A percentile compares a stretch with the other conserved stretches of the same genome.
phyloP scores from a whole-genome alignment of 2,888 invertebrate species.

The Hyposoter dolosus region DNA sequence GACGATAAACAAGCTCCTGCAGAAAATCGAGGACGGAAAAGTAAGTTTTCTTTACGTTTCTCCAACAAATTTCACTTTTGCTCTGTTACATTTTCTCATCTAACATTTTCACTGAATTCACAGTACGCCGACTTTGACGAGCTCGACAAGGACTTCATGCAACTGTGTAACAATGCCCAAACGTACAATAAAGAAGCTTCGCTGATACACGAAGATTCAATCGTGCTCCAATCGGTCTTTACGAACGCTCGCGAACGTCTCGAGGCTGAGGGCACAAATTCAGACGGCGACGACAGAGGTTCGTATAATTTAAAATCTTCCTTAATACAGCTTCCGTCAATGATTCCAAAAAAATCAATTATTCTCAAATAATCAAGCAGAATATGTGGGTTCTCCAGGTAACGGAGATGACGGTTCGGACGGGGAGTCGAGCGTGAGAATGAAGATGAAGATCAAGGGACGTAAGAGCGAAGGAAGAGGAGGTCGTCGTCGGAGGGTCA shows the following conservation, averaged over 20 bases:
- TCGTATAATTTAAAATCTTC: background rate
- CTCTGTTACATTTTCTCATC: background rate
- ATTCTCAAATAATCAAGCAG: constrained; percentile 53
- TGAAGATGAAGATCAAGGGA: constrained; percentile 90
- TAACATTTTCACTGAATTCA: constrained; percentile 71
- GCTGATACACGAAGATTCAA: constrained; percentile 97
- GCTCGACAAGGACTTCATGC: constrained; percentile 95
- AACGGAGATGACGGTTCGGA: constrained; percentile 88
- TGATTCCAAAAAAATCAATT: background rate
- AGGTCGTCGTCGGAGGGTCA: constrained; percentile 86
- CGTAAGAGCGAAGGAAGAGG: constrained; percentile 85
- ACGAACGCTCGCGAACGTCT: constrained; percentile 88
- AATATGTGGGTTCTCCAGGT: constrained; percentile 62
- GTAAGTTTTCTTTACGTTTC: constrained; percentile 82
- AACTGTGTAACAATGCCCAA: constrained; percentile 98
- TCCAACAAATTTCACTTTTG: background rate
- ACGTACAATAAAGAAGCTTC: constrained; percentile 98
- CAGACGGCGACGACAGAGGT: constrained; percentile 85
- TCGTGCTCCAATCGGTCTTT: constrained; percentile 95
- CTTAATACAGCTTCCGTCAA: background rate
- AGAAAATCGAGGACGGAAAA: constrained; percentile 94
- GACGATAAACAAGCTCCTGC: constrained; percentile 97
- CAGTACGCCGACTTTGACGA: constrained; percentile 94
- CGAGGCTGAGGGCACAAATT: constrained; percentile 85
- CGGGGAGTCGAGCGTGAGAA: constrained; percentile 89